Evolutionary conservation across 2,888 invertebrate genomes (phyloP).

Genomic region (Chironomus tentans): DNA sequence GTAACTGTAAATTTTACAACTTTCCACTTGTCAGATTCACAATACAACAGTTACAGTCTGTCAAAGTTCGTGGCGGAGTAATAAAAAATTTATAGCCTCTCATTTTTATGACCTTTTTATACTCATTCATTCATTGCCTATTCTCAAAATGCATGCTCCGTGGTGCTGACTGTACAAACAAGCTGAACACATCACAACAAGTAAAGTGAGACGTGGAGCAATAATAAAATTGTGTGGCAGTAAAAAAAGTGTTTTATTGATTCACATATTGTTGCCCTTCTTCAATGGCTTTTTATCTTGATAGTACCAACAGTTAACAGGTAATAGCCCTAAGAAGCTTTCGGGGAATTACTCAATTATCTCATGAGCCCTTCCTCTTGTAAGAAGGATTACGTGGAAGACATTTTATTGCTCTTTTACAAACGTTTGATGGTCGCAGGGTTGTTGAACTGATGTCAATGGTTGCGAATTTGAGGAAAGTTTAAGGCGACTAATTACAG

Average conservation of each 20-base stretch:
- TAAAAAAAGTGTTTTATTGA: not conserved
- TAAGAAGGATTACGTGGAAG: too few relatives aligned
- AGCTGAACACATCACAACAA: not conserved
- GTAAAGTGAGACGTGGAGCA: not conserved
- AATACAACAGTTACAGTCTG: not conserved
- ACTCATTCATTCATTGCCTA: constrained; percentile 9
- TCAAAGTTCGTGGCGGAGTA: constrained; percentile 15
- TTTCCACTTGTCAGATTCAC: not conserved
- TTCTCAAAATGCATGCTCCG: constrained; percentile 15
- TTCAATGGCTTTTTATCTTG: not conserved
- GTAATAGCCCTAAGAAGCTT: not conserved
- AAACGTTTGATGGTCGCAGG: too few relatives aligned
- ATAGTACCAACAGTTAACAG: not conserved
- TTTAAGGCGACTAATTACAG: too few relatives aligned
- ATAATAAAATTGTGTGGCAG: not conserved
- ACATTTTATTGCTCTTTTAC: too few relatives aligned
- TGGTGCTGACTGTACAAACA: too few relatives aligned
- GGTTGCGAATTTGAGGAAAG: too few relatives aligned
- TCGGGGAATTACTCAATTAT: constrained; percentile 1
- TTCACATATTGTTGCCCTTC: not conserved
- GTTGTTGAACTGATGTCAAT: too few relatives aligned
- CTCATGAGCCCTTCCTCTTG: not conserved
- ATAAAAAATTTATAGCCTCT: constrained; percentile 21
- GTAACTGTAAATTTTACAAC: not conserved
- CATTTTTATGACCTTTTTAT: constrained; percentile 12